Conservation (phyloP, 1,140 invertebrate species). For the Drosophila bifasciata region DNA sequence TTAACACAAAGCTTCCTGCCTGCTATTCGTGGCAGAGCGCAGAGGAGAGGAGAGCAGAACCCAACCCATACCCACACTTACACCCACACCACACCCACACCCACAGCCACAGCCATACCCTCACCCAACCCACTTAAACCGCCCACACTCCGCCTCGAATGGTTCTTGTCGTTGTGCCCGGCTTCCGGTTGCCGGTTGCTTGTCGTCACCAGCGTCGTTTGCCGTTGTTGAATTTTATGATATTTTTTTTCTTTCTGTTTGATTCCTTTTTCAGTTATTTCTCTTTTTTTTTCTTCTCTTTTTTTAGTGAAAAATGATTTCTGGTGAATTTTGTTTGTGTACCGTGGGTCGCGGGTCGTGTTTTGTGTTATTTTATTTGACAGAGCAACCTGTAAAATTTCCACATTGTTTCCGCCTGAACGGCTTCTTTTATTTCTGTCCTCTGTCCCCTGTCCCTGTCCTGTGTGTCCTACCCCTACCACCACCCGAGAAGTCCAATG, state of each 20-base stretch:
- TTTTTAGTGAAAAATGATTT: slow-evolving; percentile 44
- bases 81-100: slow-evolving; percentile 2
- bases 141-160: not conserved
- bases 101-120: too few relatives aligned
- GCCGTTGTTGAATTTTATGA: slow-evolving; percentile 59
- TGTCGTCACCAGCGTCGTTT: slow-evolving; percentile 60
- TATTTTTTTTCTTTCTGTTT: slow-evolving; percentile 41
- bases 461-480: not conserved
- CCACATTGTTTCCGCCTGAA: slow-evolving; percentile 66
- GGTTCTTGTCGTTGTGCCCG: slow-evolving; percentile 48
- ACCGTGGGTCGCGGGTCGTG: slow-evolving; percentile 13
- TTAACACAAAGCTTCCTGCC: slow-evolving; percentile 79
- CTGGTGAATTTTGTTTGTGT: slow-evolving; percentile 40
- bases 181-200: slow-evolving; percentile 74
- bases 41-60: too few relatives aligned
- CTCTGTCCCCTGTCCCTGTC: slow-evolving; percentile 2
- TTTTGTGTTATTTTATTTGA: slow-evolving; percentile 70
- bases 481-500: not conserved
- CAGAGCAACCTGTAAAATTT: slow-evolving; percentile 72
- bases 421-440: slow-evolving; percentile 64
- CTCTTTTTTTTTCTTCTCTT: slow-evolving; percentile 13
- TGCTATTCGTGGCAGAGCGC: slow-evolving; percentile 35
- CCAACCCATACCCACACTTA: not conserved
- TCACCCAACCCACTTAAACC: not conserved
- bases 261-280: slow-evolving; percentile 25